phyloP scores from a whole-genome alignment of 2,797 vertebrate species.

The Intellagama lesueurii region DNA sequence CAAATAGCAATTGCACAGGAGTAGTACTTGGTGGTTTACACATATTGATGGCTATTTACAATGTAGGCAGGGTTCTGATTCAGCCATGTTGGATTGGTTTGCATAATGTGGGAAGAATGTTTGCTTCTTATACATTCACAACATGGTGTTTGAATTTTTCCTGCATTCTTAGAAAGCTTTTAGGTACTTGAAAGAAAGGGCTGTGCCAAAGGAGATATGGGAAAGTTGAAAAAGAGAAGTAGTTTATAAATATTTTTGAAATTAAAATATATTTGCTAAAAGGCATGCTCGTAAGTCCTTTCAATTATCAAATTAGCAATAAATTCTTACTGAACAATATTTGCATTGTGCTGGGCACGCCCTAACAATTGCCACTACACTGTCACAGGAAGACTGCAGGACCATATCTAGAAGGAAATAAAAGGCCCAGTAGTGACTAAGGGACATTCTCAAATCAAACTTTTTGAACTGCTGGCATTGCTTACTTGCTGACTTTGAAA shows the following conservation, averaged over 20 bases:
- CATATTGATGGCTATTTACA: conserved; percentile 51
- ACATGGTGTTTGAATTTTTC: conserved; percentile 10
- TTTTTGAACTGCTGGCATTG: not conserved
- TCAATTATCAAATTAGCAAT: conserved; percentile 35
- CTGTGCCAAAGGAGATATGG: not conserved
- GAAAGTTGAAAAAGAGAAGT: not conserved
- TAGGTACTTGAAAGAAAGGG: conserved; percentile 35
- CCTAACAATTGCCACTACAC: conserved; percentile 24
- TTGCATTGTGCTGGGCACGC: conserved; percentile 38
- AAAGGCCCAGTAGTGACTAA: not conserved
- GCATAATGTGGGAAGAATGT: conserved; percentile 16
- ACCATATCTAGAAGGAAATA: not conserved
- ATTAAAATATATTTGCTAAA: not conserved
- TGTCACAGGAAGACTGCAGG: not conserved
- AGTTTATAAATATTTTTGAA: conserved; percentile 29
- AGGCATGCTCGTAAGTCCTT: not conserved
- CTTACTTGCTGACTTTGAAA: not conserved
- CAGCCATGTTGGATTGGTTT: conserved; percentile 39
- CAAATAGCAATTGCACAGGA: not conserved
- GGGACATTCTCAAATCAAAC: not conserved
- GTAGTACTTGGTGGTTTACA: not conserved
- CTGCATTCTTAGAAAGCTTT: conserved; percentile 20
- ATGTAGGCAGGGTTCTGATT: not conserved
- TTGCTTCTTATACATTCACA: conserved; percentile 29
- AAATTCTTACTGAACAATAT: conserved; percentile 39